These are phyloP conservation scores for Montifringilla adamsi DNA, from an alignment of 2,113 vertebrate species.

Conservation along the genomic window DNA sequence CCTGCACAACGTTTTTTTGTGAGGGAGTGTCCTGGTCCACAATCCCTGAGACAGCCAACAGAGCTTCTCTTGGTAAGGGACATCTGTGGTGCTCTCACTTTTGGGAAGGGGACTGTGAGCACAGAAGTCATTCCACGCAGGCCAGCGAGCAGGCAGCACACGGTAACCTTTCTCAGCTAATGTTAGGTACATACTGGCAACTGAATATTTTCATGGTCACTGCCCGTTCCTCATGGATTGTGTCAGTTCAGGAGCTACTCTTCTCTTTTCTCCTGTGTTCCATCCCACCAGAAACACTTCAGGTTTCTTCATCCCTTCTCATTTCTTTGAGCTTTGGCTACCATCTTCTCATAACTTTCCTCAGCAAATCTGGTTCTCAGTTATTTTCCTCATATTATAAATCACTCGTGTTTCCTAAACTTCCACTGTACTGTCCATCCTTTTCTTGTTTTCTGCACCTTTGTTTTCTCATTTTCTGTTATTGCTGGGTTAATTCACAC, in stretches of 20 bases:
- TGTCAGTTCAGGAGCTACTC: neutral
- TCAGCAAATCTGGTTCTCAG: neutral
- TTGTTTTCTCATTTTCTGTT: neutral
- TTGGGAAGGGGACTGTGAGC: neutral
- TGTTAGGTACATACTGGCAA: neutral
- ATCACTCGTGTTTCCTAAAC: neutral
- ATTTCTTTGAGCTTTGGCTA: neutral
- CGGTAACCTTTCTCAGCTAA: neutral
- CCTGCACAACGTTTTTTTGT: neutral
- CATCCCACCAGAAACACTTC: neutral
- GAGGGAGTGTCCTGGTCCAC: accelerated
- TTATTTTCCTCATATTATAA: neutral
- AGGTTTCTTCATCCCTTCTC: neutral
- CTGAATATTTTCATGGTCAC: neutral
- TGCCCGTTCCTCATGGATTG: neutral
- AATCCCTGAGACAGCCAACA: neutral
- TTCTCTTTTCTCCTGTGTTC: neutral
- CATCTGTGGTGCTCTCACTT: neutral
- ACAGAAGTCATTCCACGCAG: neutral
- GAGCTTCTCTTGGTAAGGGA: neutral
- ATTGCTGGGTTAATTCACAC: neutral
- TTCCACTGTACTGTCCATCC: neutral
- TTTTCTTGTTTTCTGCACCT: neutral
- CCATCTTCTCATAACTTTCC: neutral
- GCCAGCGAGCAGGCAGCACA: neutral